Conservation (phyloP, 1,140 invertebrate genomes). For the Parasteatoda tepidariorum region DNA sequence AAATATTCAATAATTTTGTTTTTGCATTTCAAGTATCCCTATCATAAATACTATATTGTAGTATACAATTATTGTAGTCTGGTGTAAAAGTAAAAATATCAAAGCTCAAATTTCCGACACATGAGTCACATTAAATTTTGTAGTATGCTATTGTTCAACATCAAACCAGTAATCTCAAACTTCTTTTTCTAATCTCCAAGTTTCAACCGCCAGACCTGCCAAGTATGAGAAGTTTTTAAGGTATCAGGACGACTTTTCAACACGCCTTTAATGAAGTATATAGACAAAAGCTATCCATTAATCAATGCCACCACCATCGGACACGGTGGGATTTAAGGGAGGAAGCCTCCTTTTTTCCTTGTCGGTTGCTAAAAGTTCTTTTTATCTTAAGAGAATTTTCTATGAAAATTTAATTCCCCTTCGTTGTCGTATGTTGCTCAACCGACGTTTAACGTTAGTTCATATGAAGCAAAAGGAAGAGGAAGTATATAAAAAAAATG, state of each 20-base stretch:
- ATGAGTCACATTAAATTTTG: no score
- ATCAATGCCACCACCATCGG: conserved; percentile 48
- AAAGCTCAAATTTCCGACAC: no score
- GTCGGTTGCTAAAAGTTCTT: background rate
- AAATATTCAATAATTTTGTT: no score
- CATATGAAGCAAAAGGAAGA: background rate
- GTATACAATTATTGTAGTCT: no score
- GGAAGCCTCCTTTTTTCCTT: background rate
- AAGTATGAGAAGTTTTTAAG: conserved; percentile 47
- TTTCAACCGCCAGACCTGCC: conserved; percentile 23
- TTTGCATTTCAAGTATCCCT: no score
- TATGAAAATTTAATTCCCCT: conserved; percentile 33
- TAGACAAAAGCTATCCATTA: conserved; percentile 41
- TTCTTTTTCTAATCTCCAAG: no score
- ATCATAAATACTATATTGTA: no score
- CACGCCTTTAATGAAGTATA: conserved; percentile 49
- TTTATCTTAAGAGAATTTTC: background rate
- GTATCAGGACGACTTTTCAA: conserved; percentile 13
- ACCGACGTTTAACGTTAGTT: background rate
- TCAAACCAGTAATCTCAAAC: no score
- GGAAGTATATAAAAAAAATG: background rate
- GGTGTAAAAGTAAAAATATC: no score
- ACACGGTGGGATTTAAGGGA: conserved; percentile 23
- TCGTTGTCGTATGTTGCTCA: background rate
- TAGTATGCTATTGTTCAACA: no score